Conservation (phyloP, 2,797 vertebrate genomes). For the Chaenodraco wilsoni region DNA sequence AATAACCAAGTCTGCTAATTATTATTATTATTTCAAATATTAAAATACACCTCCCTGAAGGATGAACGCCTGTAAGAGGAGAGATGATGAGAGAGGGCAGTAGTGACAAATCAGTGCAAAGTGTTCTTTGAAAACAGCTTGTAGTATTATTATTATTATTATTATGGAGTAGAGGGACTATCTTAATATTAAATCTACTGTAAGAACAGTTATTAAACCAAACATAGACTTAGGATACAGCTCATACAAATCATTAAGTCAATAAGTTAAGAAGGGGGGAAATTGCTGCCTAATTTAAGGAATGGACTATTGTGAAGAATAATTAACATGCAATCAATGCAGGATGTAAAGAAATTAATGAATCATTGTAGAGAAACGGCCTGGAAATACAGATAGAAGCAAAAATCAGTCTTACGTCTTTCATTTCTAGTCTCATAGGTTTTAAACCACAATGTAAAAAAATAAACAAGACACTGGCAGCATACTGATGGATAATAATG, state of each 20-base stretch:
- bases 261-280: not conserved
- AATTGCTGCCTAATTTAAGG: not conserved
- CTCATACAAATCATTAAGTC: not conserved
- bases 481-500: not conserved
- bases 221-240: not conserved
- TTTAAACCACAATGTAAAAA: slow-evolving; percentile 7
- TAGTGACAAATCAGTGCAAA: slow-evolving; percentile 1
- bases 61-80: not conserved
- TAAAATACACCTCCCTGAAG: too few relatives aligned
- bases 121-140: slow-evolving; percentile 16
- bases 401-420: not conserved
- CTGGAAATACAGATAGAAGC: not conserved
- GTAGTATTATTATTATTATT: not conserved
- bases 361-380: not conserved
- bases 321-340: not conserved
- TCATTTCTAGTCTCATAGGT: not conserved
- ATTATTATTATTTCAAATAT: too few relatives aligned
- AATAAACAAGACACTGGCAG: not conserved
- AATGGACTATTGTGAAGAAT: not conserved
- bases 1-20: too few relatives aligned
- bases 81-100: not conserved
- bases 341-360: not conserved
- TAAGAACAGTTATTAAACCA: not conserved
- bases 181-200: not conserved
- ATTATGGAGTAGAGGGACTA: too few relatives aligned